phyloP scores from a whole-genome alignment of 2,888 invertebrate species.

The Xylota sylvarum region DNA sequence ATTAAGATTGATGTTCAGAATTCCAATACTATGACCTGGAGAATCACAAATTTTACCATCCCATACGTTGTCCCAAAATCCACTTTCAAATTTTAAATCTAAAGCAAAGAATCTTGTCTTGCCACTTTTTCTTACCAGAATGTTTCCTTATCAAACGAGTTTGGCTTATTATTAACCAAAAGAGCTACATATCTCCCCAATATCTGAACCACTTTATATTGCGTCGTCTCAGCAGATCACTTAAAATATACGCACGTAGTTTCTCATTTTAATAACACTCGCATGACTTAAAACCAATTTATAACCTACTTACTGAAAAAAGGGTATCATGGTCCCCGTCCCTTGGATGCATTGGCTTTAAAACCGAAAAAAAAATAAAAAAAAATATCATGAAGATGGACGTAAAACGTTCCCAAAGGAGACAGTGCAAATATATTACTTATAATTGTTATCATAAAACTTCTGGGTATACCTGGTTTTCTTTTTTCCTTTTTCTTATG shows the following conservation, averaged over 20 bases:
- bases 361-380: not conserved
- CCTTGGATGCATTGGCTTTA: constrained; percentile 55
- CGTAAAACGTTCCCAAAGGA: constrained; percentile 59
- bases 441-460: constrained; percentile 77
- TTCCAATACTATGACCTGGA: too few species aligned
- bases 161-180: constrained; percentile 2
- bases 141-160: constrained; percentile 25
- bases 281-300: constrained; percentile 73
- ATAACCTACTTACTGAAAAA: constrained; percentile 73
- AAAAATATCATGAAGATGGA: constrained; percentile 19
- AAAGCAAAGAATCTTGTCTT: constrained; percentile 51
- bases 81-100: constrained; percentile 53
- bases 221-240: constrained; percentile 39
- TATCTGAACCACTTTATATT: constrained; percentile 74
- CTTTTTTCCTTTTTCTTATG: not conserved
- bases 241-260: constrained; percentile 50
- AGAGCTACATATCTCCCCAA: constrained; percentile 37
- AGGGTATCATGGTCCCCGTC: constrained; percentile 51
- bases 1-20: too few species aligned
- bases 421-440: constrained; percentile 76
- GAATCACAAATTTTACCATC: not conserved
- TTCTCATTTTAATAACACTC: constrained; percentile 76
- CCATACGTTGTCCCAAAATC: not conserved
- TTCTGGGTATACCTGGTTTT: constrained; percentile 58
- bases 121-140: constrained; percentile 38